Base-by-base conservation (phyloP, 2,888 invertebrate genomes). In the Pristionchus maxplancki region DNA sequence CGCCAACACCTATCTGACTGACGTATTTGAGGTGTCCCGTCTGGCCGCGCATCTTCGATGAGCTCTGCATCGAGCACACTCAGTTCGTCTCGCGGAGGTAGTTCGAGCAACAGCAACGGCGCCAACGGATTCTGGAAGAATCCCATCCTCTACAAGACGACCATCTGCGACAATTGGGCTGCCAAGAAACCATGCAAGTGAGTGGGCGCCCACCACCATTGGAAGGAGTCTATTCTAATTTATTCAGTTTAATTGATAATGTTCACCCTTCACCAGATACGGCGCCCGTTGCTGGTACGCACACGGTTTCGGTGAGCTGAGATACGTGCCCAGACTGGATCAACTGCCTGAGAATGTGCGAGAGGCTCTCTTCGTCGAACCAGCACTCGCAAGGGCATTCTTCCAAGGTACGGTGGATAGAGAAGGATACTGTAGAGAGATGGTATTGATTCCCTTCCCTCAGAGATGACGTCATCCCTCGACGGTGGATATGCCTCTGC, bases 241-340 rank as follows among this genome's bases (percentile, higher is more conserved):
- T 24, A 4, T 13, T 17, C 74, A n/a, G 2, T 62, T n/a, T 4
- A 34, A 67, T 67, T 58, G 6, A 44, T 40, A 78, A 44, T 44
- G 13, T 71, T 1, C 34, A 40, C 8, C 37, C 20, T 24, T 64
- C 64, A 31, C 83, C 62, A 91, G 91, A 48, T 91, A 88, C 88
- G 91, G 90, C 17, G 53, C 62, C 28, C 89, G 87, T 28, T 91
- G 91, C 87, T 91, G 91, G 91, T 91, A 90, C 83, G 91, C 91
- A 5, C 91, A 91, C 81, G 91, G 91, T 1, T 71, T 58, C 50
- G 58, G 83, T n/a, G 91, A 91, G 67, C 89, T 91, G 87, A 90
- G 91, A 37, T 89, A 81, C 50, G 89, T 90, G 28, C 90, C 90
- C 13, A 90, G 90, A 28, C 64, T 88, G 62, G 88, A 88, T 58